A percentile compares a stretch with the other conserved stretches of the same genome.
Conservation (phyloP, 2,888 invertebrate species). For the Congeria kusceri region DNA sequence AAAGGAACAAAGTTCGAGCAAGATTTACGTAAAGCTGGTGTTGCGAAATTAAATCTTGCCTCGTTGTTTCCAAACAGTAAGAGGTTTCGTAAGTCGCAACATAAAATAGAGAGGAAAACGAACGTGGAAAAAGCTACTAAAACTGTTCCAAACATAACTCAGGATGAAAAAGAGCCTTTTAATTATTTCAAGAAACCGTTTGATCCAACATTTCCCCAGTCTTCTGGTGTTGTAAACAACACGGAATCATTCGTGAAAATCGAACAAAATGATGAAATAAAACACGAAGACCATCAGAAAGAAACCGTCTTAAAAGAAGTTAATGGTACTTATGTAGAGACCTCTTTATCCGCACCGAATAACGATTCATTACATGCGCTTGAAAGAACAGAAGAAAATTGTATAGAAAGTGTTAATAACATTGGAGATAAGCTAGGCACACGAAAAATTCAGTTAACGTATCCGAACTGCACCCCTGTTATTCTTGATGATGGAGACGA, state of each 20-base stretch:
- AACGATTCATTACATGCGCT: conserved; percentile 6
- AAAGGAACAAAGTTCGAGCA: conserved; percentile 60
- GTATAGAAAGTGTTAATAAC: not conserved
- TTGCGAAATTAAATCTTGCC: conserved; percentile 53
- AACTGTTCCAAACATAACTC: not conserved
- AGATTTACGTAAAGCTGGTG: conserved; percentile 53
- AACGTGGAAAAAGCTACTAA: conserved; percentile 1
- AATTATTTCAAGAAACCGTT: not conserved
- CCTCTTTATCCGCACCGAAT: not conserved
- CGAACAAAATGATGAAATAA: not conserved
- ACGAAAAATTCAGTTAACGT: not conserved
- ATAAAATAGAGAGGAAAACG: not conserved
- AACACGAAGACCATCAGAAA: not conserved
- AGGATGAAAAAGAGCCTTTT: not conserved
- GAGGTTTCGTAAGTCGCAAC: conserved; percentile 9
- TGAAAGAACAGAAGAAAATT: not conserved
- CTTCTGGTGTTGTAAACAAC: not conserved
- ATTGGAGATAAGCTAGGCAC: not conserved
- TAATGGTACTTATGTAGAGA: not conserved
- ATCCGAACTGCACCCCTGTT: not conserved
- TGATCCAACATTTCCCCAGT: too few species aligned
- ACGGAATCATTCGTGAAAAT: not conserved
- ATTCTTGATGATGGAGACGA: not conserved
- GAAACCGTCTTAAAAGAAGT: not conserved
- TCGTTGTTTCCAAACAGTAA: conserved; percentile 52